Evolutionary conservation across 2,797 vertebrate species (phyloP).

Genomic region (Manis pentadactyla): DNA sequence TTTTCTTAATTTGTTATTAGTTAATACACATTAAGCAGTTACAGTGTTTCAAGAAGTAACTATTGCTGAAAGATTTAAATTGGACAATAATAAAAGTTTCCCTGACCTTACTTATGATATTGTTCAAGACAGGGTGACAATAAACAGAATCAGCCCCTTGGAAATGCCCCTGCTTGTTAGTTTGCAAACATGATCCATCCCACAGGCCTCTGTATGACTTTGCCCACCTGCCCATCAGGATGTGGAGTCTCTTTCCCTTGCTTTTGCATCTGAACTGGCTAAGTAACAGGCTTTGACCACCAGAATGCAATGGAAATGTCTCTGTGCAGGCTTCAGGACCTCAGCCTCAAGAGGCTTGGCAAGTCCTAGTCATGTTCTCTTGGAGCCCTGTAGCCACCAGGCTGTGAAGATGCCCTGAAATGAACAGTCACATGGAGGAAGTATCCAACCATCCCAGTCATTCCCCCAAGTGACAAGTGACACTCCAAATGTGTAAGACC

Average conservation of each 20-base stretch:
- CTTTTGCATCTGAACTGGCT: neutral
- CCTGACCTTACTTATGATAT: neutral
- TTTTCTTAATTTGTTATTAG: neutral
- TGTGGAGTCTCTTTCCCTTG: neutral
- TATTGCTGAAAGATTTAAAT: neutral
- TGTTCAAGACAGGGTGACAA: neutral
- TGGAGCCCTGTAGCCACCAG: neutral
- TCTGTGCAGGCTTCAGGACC: neutral
- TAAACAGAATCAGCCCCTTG: neutral
- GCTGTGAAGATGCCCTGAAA: neutral
- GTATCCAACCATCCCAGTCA: neutral
- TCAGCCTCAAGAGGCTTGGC: neutral
- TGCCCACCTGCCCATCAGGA: neutral
- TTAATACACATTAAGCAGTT: neutral
- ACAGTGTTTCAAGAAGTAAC: neutral
- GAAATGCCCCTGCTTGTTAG: neutral
- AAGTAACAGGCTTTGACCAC: neutral
- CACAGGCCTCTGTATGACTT: neutral
- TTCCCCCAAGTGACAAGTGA: neutral
- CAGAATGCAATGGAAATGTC: neutral
- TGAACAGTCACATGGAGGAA: neutral
- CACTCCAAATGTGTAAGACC: neutral
- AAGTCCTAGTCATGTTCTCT: neutral
- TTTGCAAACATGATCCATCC: neutral
- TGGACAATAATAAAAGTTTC: neutral